A percentile compares a stretch with the other conserved stretches of the same genome.
Conservation (phyloP, 2,113 vertebrate species). For the Hipposideros armiger region DNA sequence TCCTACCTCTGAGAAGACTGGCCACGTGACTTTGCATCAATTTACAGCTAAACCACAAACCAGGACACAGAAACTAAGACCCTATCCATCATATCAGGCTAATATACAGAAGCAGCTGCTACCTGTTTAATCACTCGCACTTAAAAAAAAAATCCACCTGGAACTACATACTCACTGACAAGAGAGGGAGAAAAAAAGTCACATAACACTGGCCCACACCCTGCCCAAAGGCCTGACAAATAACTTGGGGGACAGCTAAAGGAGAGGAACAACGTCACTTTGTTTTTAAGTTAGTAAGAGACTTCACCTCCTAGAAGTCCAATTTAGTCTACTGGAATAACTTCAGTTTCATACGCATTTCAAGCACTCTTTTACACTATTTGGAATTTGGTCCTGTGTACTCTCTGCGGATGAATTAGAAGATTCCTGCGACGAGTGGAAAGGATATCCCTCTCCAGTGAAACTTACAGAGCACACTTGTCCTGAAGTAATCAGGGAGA, state of each 20-base stretch:
- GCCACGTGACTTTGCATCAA: background rate
- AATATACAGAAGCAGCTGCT: background rate
- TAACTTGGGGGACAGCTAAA: background rate
- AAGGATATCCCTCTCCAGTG: background rate
- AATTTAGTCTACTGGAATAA: background rate
- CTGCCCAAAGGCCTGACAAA: background rate
- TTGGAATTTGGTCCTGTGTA: background rate
- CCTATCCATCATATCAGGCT: background rate
- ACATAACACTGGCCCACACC: background rate
- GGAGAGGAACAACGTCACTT: background rate
- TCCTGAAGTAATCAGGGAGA: background rate
- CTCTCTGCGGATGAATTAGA: background rate
- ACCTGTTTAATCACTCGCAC: background rate
- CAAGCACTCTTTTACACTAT: background rate
- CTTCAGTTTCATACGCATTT: constrained; percentile 50
- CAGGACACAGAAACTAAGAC: constrained; percentile 41
- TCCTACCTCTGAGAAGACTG: background rate
- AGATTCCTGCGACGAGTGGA: background rate
- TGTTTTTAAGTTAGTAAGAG: background rate
- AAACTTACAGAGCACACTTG: background rate
- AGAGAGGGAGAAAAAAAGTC: background rate
- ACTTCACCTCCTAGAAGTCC: background rate
- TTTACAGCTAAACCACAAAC: constrained; percentile 34
- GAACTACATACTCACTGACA: background rate
- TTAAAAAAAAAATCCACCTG: background rate